These are phyloP conservation scores for Salvator merianae DNA, from an alignment of 2,113 vertebrate species.

Conservation along the genomic window DNA sequence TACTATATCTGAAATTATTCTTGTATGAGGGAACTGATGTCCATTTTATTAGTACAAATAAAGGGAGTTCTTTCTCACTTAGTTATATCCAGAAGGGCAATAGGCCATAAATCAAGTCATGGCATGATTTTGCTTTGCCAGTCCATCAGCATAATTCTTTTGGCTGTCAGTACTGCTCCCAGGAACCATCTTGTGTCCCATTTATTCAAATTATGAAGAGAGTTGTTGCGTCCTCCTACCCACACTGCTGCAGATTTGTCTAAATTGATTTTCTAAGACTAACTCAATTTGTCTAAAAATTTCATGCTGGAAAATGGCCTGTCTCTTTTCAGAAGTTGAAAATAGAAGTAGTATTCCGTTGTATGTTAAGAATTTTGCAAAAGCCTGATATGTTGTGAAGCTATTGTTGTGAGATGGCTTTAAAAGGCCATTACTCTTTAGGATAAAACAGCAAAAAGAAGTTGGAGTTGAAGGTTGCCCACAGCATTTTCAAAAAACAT, in stretches of 20 bases:
- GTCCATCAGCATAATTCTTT: conserved; percentile 73
- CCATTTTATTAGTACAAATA: conserved; percentile 73
- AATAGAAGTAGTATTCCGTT: not conserved
- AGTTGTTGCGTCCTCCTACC: conserved; percentile 69
- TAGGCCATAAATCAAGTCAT: conserved; percentile 73
- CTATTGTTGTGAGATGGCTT: not conserved
- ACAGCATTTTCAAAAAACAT: too few species aligned
- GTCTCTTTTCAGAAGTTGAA: conserved; percentile 48
- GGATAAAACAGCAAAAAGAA: not conserved
- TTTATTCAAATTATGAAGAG: conserved; percentile 72
- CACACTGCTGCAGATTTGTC: conserved; percentile 66
- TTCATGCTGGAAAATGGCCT: conserved; percentile 53
- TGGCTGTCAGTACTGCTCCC: conserved; percentile 67
- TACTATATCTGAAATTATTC: conserved; percentile 49
- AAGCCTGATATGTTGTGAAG: not conserved
- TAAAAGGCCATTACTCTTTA: not conserved
- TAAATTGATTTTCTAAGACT: conserved; percentile 73
- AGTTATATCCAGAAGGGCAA: conserved; percentile 72
- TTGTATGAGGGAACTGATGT: conserved; percentile 64
- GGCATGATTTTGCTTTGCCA: conserved; percentile 71
- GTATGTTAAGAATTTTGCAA: conserved; percentile 7
- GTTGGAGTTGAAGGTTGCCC: too few species aligned
- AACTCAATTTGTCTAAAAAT: conserved; percentile 70
- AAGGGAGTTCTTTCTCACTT: conserved; percentile 72
- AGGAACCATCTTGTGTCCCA: conserved; percentile 69